Percentiles rank a stretch among this genome's conserved stretches.
Evolutionary conservation across 1,140 invertebrate genomes (phyloP).

Genomic region (Apocrypta bakeri): DNA sequence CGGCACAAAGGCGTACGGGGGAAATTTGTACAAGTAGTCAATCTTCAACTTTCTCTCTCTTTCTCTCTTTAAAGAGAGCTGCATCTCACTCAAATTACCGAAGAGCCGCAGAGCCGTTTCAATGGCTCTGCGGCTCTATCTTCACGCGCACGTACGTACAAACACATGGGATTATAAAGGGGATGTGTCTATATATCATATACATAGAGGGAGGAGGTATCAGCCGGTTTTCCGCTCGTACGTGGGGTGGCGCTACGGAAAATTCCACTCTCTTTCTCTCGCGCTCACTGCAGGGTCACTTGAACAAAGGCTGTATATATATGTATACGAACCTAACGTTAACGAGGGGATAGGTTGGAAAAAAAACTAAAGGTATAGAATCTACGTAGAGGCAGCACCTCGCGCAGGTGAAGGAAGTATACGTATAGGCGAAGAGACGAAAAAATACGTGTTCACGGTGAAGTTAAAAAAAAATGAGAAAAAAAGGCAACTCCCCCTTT

Average conservation of each 20-base stretch:
- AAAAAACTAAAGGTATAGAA: not conserved
- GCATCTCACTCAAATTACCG: not conserved
- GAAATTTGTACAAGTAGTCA: conserved; percentile 17
- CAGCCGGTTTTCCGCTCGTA: not conserved
- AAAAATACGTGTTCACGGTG: not conserved
- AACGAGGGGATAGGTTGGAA: conserved; percentile 12
- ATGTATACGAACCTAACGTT: not conserved
- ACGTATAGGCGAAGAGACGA: not conserved
- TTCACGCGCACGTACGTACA: not conserved
- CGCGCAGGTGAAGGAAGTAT: not conserved
- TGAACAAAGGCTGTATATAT: conserved; percentile 32
- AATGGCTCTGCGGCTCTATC: not conserved
- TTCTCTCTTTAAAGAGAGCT: too few relatives aligned
- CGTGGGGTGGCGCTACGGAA: conserved; percentile 23
- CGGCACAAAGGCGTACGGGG: not conserved
- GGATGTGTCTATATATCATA: not conserved
- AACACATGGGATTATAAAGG: not conserved
- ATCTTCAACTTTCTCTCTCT: not conserved
- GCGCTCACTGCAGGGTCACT: not conserved
- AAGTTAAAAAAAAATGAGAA: too few relatives aligned
- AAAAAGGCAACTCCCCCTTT: conserved; percentile 2
- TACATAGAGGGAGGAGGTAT: not conserved
- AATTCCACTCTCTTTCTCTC: conserved; percentile 19
- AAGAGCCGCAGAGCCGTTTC: not conserved
- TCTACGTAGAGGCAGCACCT: not conserved